Evolutionary conservation across 1,140 invertebrate genomes (phyloP).

Genomic region (Drosophila nebulosa): DNA sequence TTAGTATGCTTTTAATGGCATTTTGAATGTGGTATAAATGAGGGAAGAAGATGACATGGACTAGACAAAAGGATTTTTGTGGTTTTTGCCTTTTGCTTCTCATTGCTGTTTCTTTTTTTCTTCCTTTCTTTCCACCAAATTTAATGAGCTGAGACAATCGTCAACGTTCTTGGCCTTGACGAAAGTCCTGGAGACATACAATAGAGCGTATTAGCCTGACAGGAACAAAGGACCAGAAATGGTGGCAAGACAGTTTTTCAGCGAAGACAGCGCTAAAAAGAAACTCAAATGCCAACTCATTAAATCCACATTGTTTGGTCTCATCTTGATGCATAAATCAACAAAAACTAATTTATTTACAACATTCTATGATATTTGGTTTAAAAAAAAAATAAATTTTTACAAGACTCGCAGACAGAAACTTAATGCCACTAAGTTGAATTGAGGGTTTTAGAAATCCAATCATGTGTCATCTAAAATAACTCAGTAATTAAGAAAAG

Average conservation of each 20-base stretch:
- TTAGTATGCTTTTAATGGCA: slow-evolving; percentile 78
- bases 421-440: too few relatives aligned
- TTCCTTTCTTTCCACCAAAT: slow-evolving; percentile 28
- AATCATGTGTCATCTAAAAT: too few relatives aligned
- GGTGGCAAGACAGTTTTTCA: slow-evolving; percentile 27
- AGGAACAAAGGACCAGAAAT: not conserved
- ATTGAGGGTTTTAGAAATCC: too few relatives aligned
- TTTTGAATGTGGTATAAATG: slow-evolving; percentile 72
- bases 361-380: slow-evolving; percentile 40
- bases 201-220: slow-evolving; percentile 42
- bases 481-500: too few relatives aligned
- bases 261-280: slow-evolving; percentile 11
- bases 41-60: slow-evolving; percentile 42
- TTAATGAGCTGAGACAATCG: slow-evolving; percentile 71
- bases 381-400: not conserved
- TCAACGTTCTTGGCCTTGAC: slow-evolving; percentile 8
- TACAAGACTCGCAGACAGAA: too few relatives aligned
- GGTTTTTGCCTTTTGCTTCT: slow-evolving; percentile 54
- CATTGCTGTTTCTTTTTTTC: not conserved
- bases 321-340: slow-evolving; percentile 65
- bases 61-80: slow-evolving; percentile 60
- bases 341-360: slow-evolving; percentile 72
- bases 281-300: slow-evolving; percentile 7
- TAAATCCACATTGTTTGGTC: slow-evolving; percentile 6
- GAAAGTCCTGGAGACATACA: slow-evolving; percentile 30